These are phyloP conservation scores for Callitettix versicolor DNA, from an alignment of 1,140 invertebrate genomes.

Conservation along the genomic window DNA sequence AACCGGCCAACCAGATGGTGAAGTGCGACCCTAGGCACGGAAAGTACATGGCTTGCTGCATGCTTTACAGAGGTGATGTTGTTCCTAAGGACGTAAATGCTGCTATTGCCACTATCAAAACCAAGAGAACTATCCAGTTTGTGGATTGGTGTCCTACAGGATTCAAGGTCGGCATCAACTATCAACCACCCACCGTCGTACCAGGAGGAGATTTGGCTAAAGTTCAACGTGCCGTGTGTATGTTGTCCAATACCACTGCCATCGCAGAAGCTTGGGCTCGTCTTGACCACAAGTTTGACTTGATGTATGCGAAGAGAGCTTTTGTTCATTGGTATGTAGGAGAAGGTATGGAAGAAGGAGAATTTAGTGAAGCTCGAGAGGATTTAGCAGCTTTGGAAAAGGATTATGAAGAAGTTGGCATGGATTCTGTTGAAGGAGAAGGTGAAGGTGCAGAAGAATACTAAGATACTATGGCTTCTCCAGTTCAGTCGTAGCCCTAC, in stretches of 20 bases:
- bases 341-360: constrained; percentile 53
- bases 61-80: constrained; percentile 63
- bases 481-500: too few relatives aligned
- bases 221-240: constrained; percentile 74
- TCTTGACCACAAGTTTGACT: constrained; percentile 52
- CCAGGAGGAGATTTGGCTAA: constrained; percentile 73
- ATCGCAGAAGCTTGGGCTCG: constrained; percentile 78
- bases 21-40: constrained; percentile 72
- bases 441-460: constrained; percentile 38
- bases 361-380: constrained; percentile 50
- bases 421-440: constrained; percentile 44
- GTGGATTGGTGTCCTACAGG: constrained; percentile 55
- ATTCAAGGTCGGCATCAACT: constrained; percentile 63
- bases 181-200: constrained; percentile 74
- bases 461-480: constrained; percentile 33
- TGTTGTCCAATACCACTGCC: constrained; percentile 76
- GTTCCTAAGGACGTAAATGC: constrained; percentile 61
- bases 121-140: constrained; percentile 49
- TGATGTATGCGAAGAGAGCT: constrained; percentile 49
- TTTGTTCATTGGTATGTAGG: constrained; percentile 34
- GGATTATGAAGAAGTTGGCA: constrained; percentile 54
- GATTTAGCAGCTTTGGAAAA: constrained; percentile 54
- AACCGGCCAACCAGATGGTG: constrained; percentile 67
- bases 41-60: constrained; percentile 80
- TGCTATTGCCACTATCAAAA: constrained; percentile 61